Evolutionary conservation across 2,113 vertebrate species (phyloP).

Genomic region (Pterocles burchelli): DNA sequence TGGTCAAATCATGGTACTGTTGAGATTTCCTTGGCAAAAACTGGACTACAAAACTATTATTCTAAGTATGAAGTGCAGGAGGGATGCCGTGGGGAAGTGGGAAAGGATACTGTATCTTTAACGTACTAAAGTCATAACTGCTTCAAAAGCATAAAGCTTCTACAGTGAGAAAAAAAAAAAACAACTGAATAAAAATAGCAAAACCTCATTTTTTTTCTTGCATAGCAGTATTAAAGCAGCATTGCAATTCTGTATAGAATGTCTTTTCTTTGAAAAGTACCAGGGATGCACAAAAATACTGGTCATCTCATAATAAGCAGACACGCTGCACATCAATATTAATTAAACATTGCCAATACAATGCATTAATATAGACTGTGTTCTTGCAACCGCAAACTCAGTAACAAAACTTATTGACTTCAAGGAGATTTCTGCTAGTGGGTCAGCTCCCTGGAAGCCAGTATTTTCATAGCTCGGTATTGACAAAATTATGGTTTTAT

Average conservation of each 20-base stretch:
- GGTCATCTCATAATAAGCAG: not conserved
- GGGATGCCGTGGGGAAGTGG: not conserved
- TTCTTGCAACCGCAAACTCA: not conserved
- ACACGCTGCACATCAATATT: not conserved
- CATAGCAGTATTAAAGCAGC: conserved; percentile 16
- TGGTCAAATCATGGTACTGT: not conserved
- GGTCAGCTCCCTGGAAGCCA: not conserved
- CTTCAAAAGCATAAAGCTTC: conserved; percentile 21
- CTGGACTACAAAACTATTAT: not conserved
- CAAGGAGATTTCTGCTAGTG: not conserved
- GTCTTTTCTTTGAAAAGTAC: conserved; percentile 9
- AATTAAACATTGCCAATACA: not conserved
- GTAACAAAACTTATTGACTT: not conserved
- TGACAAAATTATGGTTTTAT: not conserved
- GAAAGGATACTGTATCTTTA: conserved; percentile 75
- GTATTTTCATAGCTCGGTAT: not conserved
- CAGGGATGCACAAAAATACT: not conserved
- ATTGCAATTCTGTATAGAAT: conserved; percentile 60
- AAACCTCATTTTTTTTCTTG: conserved; percentile 69
- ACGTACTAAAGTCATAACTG: not conserved
- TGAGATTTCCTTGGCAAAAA: not conserved
- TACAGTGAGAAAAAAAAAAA: not conserved
- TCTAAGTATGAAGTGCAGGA: not conserved
- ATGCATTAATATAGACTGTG: not conserved
- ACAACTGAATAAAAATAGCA: conserved; percentile 69